phyloP scores from a whole-genome alignment of 2,888 invertebrate species.

The Nysson spinosus region DNA sequence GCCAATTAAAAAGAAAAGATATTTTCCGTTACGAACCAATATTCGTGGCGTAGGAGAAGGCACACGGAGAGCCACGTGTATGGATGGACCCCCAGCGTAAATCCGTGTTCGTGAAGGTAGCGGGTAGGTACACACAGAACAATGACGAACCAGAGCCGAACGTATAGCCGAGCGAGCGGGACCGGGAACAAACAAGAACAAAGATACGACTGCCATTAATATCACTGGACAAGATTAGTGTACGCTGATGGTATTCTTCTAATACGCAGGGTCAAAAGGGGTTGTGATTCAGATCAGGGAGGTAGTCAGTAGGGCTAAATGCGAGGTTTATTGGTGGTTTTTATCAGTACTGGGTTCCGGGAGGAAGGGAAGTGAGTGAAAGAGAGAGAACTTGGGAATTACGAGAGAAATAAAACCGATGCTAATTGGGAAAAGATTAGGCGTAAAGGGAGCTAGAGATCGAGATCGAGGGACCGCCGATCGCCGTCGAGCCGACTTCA shows the following conservation, averaged over 20 bases:
- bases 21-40: conserved; percentile 77
- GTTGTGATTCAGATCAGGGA: conserved; percentile 26
- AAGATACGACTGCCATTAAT: conserved; percentile 78
- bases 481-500: conserved; percentile 25
- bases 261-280: conserved; percentile 65
- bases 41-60: conserved; percentile 75
- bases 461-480: conserved; percentile 37
- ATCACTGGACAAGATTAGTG: conserved; percentile 77
- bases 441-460: conserved; percentile 5
- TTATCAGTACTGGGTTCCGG: neutral
- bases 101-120: conserved; percentile 77
- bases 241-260: conserved; percentile 73
- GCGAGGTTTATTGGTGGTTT: conserved; percentile 21
- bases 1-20: conserved; percentile 64
- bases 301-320: conserved; percentile 22
- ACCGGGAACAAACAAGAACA: conserved; percentile 78
- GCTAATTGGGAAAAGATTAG: neutral
- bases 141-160: conserved; percentile 78
- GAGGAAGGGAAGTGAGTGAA: neutral
- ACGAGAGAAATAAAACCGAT: neutral
- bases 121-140: conserved; percentile 78
- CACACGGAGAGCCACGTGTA: conserved; percentile 77
- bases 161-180: conserved; percentile 78
- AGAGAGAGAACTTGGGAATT: neutral
- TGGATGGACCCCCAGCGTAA: conserved; percentile 78